phyloP scores from a whole-genome alignment of 2,797 vertebrate genomes.

The Monodelphis domestica region DNA sequence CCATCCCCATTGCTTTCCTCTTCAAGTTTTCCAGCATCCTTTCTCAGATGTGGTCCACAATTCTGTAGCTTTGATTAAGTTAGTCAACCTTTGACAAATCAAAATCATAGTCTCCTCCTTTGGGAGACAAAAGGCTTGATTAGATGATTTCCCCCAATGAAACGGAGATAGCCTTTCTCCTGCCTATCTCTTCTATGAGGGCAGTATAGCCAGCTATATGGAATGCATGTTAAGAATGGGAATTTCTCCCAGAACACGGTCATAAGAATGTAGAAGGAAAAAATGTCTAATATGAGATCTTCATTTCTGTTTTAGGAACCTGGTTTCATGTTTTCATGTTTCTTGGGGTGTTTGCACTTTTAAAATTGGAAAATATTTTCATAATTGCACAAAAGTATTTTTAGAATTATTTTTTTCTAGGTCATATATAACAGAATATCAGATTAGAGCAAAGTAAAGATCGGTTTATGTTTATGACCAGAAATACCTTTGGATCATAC shows the following conservation, averaged over 20 bases:
- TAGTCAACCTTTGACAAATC: neutral
- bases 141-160: neutral
- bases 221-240: neutral
- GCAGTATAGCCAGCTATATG: neutral
- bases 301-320: slow-evolving; percentile 26
- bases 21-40: neutral
- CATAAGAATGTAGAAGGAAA: neutral
- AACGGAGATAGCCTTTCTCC: no score
- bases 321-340: neutral
- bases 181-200: neutral
- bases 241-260: neutral
- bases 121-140: neutral
- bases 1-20: neutral
- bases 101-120: neutral
- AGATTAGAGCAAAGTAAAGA: neutral
- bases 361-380: slow-evolving; percentile 28
- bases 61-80: neutral
- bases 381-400: slow-evolving; percentile 1
- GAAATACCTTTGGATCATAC: neutral
- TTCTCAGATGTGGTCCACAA: neutral
- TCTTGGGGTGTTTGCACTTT: slow-evolving; percentile 22
- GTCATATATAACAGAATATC: neutral
- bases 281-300: slow-evolving; percentile 26
- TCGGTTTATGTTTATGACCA: neutral
- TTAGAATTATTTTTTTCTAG: slow-evolving; percentile 1